A percentile compares a stretch with the other conserved stretches of the same genome.
These are phyloP conservation scores for Cyanoliseus patagonus DNA, from an alignment of 2,113 vertebrate genomes.

Conservation along the genomic window DNA sequence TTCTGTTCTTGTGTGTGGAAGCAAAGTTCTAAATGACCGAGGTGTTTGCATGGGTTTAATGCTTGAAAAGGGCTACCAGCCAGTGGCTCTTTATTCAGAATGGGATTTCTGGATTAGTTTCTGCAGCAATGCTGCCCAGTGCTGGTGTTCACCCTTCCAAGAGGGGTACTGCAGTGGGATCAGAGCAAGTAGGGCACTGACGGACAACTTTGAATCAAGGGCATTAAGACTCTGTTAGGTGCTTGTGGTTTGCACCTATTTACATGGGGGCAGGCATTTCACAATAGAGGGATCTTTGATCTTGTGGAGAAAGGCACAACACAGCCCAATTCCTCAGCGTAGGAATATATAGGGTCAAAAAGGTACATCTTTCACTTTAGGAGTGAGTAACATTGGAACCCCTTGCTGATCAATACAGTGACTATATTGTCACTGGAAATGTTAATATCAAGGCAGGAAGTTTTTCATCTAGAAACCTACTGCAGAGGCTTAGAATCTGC, in stretches of 20 bases:
- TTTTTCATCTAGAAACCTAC: not conserved
- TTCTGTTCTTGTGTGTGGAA: not conserved
- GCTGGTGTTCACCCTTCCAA: not conserved
- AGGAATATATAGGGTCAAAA: not conserved
- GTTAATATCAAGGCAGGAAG: not conserved
- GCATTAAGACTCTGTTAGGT: not conserved
- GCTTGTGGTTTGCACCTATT: not conserved
- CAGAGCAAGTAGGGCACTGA: not conserved
- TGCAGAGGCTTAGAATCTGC: not conserved
- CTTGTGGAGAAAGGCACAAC: not conserved
- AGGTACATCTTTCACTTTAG: not conserved
- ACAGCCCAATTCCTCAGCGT: accelerated
- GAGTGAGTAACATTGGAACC: not conserved
- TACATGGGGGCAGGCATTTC: not conserved
- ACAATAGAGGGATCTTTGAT: not conserved
- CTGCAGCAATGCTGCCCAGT: not conserved
- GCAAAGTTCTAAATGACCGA: not conserved
- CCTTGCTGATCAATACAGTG: not conserved
- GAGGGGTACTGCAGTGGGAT: not conserved
- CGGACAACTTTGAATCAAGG: not conserved
- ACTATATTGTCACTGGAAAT: not conserved
- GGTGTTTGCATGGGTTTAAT: not conserved
- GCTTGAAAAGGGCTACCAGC: not conserved
- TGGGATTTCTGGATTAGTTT: not conserved
- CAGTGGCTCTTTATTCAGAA: not conserved